phyloP scores from a whole-genome alignment of 2,888 invertebrate species.

The Drosophila ochracea region DNA sequence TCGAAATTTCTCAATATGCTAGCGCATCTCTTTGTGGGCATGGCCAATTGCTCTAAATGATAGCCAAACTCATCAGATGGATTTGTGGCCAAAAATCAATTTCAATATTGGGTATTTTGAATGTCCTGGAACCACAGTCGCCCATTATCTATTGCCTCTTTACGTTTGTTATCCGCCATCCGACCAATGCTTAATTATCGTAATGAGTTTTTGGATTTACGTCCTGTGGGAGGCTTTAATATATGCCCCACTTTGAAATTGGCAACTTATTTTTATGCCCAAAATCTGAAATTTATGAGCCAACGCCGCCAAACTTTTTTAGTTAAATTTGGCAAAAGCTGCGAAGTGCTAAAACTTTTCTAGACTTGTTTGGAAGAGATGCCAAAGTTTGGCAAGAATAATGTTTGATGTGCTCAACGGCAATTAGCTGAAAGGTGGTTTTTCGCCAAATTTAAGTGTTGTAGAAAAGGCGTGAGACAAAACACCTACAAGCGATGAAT shows the following conservation, averaged over 20 bases:
- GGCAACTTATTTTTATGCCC: slow-evolving; percentile 67
- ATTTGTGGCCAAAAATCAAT: slow-evolving; percentile 57
- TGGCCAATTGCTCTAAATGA: slow-evolving; percentile 59
- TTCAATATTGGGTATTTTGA: slow-evolving; percentile 59
- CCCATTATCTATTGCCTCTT: neutral
- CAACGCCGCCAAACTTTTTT: slow-evolving; percentile 63
- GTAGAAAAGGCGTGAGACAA: neutral
- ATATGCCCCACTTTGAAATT: slow-evolving; percentile 38
- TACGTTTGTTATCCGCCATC: neutral
- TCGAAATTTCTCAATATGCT: neutral
- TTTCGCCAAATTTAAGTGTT: slow-evolving; percentile 5
- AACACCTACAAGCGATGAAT: neutral
- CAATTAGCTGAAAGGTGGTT: slow-evolving; percentile 57
- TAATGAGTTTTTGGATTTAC: slow-evolving; percentile 73
- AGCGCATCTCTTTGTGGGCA: slow-evolving; percentile 1
- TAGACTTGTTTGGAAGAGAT: slow-evolving; percentile 38
- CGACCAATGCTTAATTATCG: slow-evolving; percentile 66
- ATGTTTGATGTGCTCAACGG: slow-evolving; percentile 26
- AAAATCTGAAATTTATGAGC: slow-evolving; percentile 74
- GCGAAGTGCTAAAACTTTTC: slow-evolving; percentile 35
- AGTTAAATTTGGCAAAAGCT: slow-evolving; percentile 39
- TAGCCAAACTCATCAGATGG: slow-evolving; percentile 43
- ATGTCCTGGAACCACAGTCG: slow-evolving; percentile 14
- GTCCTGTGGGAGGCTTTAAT: slow-evolving; percentile 25
- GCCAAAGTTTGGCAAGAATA: slow-evolving; percentile 50